These are phyloP conservation scores for Macrobrachium nipponense DNA, from an alignment of 1,140 invertebrate species.

Conservation along the genomic window DNA sequence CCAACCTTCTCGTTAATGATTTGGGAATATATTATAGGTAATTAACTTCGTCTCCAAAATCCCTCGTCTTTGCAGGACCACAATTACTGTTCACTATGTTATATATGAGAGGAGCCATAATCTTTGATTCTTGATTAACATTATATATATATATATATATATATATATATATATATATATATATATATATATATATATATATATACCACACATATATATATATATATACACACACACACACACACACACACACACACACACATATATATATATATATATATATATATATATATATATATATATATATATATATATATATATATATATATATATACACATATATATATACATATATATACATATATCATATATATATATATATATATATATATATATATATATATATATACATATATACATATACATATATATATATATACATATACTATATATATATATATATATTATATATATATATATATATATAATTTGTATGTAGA, in stretches of 20 bases:
- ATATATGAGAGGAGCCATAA: no score
- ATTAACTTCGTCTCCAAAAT: no score
- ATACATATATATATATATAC: no score
- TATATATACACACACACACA: conserved; percentile 12
- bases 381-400: conserved; percentile 38
- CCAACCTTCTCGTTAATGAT: no score
- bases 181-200: conserved; percentile 28
- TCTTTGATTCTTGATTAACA: background rate
- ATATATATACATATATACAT: conserved; percentile 24
- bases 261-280: conserved; percentile 37
- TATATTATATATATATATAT: conserved; percentile 30
- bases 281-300: conserved; percentile 24
- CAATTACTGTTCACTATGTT: no score
- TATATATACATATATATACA: conserved; percentile 34
- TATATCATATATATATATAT: conserved; percentile 22
- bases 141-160: conserved; percentile 35
- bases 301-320: conserved; percentile 38
- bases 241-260: no score
- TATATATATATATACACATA: conserved; percentile 25
- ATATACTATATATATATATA: conserved; percentile 35
- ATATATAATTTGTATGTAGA: no score
- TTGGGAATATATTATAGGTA: no score
- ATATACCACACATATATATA: conserved; percentile 31
- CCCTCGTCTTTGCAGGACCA: no score
- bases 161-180: conserved; percentile 25